phyloP scores from a whole-genome alignment of 2,888 invertebrate species.

The Caenorhabditis angaria region DNA sequence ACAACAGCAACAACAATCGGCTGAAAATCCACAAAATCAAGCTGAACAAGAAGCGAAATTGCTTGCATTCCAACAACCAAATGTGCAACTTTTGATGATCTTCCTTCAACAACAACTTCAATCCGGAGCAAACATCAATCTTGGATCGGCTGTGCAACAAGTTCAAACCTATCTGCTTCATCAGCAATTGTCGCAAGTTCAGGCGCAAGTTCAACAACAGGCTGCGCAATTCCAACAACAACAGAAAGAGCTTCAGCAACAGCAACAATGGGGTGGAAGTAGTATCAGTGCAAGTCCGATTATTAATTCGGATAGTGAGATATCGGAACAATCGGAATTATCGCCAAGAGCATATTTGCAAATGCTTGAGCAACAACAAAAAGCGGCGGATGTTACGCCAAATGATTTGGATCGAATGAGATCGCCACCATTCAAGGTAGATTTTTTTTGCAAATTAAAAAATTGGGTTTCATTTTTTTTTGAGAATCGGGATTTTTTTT shows the following conservation, averaged over 20 bases:
- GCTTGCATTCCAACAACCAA: neutral
- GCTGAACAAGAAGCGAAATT: neutral
- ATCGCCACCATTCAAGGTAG: slow-evolving; percentile 10
- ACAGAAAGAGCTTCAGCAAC: neutral
- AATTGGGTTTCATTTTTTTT: too few species aligned
- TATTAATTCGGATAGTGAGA: slow-evolving; percentile 8
- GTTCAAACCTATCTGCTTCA: neutral
- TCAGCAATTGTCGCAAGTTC: neutral
- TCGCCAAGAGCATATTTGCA: neutral
- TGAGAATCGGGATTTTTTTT: too few species aligned
- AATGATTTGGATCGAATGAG: neutral
- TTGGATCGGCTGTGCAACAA: neutral
- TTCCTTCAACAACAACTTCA: neutral
- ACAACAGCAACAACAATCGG: neutral
- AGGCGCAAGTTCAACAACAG: neutral
- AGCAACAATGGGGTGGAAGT: slow-evolving; percentile 6
- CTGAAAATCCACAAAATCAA: neutral
- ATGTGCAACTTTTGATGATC: neutral
- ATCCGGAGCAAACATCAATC: neutral
- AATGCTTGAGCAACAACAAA: slow-evolving; percentile 10
- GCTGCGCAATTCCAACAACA: neutral
- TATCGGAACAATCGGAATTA: slow-evolving; percentile 7
- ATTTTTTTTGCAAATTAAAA: neutral
- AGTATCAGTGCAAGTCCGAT: slow-evolving; percentile 14
- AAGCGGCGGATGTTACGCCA: neutral